Evolutionary conservation across 23 tunicate genomes (phyloP), one percentile per base, ranked within the genome.

Genomic region (Styela clava): DNA sequence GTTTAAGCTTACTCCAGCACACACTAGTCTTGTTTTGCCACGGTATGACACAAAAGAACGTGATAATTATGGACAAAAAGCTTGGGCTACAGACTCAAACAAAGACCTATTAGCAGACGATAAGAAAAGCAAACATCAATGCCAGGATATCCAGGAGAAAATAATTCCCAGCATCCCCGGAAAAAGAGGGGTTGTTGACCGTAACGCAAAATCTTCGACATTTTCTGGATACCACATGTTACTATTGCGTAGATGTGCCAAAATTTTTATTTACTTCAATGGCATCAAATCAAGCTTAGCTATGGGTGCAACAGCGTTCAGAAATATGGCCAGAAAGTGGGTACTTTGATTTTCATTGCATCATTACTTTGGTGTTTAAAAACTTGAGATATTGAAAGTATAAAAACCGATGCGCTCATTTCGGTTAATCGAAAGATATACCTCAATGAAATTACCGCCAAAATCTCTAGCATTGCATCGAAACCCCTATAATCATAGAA

Each of bases 281-380:
- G 98, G 98, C 18, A 35, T 85, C 69, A 93, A 93, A 68, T 68
- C 89, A 31, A 87, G 90, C 76, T 76, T 93, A 26, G 70, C 89
- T 22, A 93, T 93, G 52, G 81, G 93, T 22, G 89, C 94, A 1
- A 87, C 89, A 19, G 72, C 93, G 64, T 93, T 93, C 62, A 77
- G 98, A 64, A 93, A 84, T 80, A 88, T 93, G 94, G 98, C 90
- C 23, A 86, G 98, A 18, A 76, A 52, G 81, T 76, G 44, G 34
- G 77, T 16, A 68, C 63, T n/a, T n/a, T n/a, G n/a, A n/a, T n/a
- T n/a, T n/a, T n/a, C n/a, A n/a, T n/a, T n/a, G n/a, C n/a, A n/a
- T n/a, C n/a, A n/a, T n/a, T n/a, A n/a, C n/a, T n/a, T n/a, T n/a
- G n/a, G n/a, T n/a, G n/a, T n/a, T n/a, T n/a, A n/a, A n/a, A n/a